Conservation (phyloP, 2,888 invertebrate species). For the Carterocephalus palaemon region DNA sequence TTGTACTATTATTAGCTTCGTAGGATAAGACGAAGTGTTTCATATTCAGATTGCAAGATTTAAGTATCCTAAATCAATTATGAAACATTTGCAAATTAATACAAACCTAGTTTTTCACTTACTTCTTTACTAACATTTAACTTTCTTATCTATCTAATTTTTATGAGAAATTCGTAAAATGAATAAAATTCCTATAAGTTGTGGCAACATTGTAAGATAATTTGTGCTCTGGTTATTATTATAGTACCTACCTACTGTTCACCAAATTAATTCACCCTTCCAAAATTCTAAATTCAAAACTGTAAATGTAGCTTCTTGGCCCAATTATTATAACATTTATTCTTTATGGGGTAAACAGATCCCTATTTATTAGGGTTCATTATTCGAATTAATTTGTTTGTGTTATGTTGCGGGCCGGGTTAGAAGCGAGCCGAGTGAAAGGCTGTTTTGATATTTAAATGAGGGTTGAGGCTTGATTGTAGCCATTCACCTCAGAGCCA, state of each 20-base stretch:
- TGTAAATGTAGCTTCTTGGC: slow-evolving; percentile 69
- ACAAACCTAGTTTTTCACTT: too few species aligned
- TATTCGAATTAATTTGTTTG: slow-evolving; percentile 79
- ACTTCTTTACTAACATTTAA: too few species aligned
- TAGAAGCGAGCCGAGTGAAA: slow-evolving; percentile 55
- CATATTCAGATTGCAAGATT: too few species aligned
- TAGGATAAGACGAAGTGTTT: too few species aligned
- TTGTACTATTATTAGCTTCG: too few species aligned
- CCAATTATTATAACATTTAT: slow-evolving; percentile 77
- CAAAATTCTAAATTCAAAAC: slow-evolving; percentile 65
- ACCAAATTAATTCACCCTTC: slow-evolving; percentile 70
- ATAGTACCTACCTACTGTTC: slow-evolving; percentile 53
- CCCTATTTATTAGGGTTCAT: slow-evolving; percentile 77
- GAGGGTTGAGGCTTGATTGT: slow-evolving; percentile 69
- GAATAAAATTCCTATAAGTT: too few species aligned
- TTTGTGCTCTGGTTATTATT: slow-evolving; percentile 36
- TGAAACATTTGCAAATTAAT: too few species aligned
- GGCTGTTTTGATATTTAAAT: slow-evolving; percentile 77
- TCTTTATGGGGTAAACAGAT: slow-evolving; percentile 76
- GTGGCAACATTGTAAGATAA: slow-evolving; percentile 8
- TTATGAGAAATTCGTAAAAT: too few species aligned
- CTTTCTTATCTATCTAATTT: too few species aligned
- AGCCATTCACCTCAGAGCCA: slow-evolving; percentile 51
- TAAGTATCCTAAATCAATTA: too few species aligned
- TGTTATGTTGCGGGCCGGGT: slow-evolving; percentile 65